Base-by-base conservation (phyloP, 2,113 vertebrate genomes). In the Myotis yumanensis region DNA sequence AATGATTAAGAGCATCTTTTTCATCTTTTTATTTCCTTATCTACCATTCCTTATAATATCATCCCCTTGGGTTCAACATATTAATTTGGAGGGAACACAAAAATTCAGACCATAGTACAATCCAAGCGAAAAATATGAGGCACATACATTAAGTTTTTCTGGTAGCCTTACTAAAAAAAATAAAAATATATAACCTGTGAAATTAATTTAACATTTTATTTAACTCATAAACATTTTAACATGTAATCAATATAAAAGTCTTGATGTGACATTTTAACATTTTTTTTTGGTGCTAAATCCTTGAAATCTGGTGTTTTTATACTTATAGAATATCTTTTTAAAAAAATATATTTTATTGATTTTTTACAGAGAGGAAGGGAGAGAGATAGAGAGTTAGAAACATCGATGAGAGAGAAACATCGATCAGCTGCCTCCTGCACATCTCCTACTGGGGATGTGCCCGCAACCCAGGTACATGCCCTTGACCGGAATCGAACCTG, bases 191-290 rank as follows among this genome's bases (percentile, higher is more conserved):
- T 28, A 46, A 72, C 40, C 18, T 43, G 20, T 66, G 51, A 68
- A 88, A 76, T 86, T 69, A 64, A 64, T 72, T 81, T 79, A 73
- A 59, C 32, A 90, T 79, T 71, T 94, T 73, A 52, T 82, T 83
- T 79, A 79, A 18, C 5, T 32, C 46, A 76, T 85, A 84, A 62
- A 71, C 46, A 48, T 76, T 86, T 84, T 4, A 76, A 81, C 15
- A 30, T 73, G 16, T 46, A 46, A 43, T 64, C 17, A 84, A 37
- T 69, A 75, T 68, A 7, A 66, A 88, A 91, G 40, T 82, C 66
- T 82, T 82, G 12, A 73, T 86, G 46, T 28, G 5, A 46, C 57
- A n/a, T 54, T 93, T 83, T 62, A n/a, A 4, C 6, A 54, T 11
- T 28, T 32, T 18, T 37, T 73, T 77, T 90, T 69, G 32, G 28